Evolutionary conservation across 1,140 invertebrate genomes (phyloP), one percentile per base, ranked within the genome.

Genomic region (Aphelenchoides fujianensis): DNA sequence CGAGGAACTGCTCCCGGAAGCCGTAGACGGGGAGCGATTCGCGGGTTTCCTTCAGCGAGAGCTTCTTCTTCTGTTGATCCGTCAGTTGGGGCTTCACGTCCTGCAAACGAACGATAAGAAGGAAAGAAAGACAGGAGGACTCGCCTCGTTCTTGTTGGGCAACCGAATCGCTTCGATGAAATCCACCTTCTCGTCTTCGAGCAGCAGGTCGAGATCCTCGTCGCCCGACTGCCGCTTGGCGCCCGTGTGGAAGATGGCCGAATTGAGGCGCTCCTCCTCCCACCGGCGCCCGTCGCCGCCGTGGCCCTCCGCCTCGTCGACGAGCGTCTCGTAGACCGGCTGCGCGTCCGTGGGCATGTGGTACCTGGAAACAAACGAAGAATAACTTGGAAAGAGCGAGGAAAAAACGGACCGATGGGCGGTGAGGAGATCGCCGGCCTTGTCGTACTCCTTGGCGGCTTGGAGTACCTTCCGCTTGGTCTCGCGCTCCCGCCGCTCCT

Each of bases 261-360:
- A 92, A 28, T 90, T 90, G 86, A 98, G 90, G 86, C 96, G 92
- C 85, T 98, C 95, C 69, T 96, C 92, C 87, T 99, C 96, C 96
- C 95, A 98, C 88, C 95, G 94, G 73, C 90, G 89, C 85, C 97
- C 95, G 84, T 98, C 96, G 3, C 92, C 93, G 85, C 94, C 91
- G 0, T 92, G 91, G 36, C 90, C 90, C 85, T 95, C 92, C 86
- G 95, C 93, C 32, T 93, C 91, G 86, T 97, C 95, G 63, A 91
- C 87, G 85, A 27, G 7, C 28, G 16, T 41, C 31, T 63, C 61
- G n/a, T 68, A 31, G n/a, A 64, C n/a, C 48, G 72, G 54, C 5
- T 74, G 64, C 1, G 34, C 55, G 64, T 73, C 79, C 0, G 67
- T 70, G 19, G 83, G 83, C 23, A 83, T 69, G 63, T 83, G 81